Evolutionary conservation across 2,888 invertebrate species (phyloP), one percentile per base, ranked within the genome.

Genomic region (Lepas anatifera): DNA sequence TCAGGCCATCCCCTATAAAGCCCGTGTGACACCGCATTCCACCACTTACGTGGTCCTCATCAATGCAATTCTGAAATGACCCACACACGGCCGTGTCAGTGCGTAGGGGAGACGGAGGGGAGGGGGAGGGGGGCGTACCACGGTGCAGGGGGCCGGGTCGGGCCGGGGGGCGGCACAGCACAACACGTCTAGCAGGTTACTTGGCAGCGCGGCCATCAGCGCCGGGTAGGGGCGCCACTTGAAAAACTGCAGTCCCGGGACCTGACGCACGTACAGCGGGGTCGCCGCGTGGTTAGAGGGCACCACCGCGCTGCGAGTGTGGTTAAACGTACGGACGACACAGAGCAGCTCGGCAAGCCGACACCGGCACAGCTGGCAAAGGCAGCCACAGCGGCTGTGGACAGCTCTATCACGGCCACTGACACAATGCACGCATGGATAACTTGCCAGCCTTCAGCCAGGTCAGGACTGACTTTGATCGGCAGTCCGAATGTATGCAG

Each of bases 201-300:
- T 32, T 37, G 48, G 50, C 32, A 68, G 48, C 13, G 64, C 39
- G 32, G 46, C 29, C 41, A 69, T 46, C 69, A 64, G 63, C n/a
- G 66, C 69, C 41, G 64, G 64, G n/a, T 35, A 41, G 32, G 46
- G 32, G 7, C 46, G 69, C 46, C 69, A 48, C 22, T 63, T 64
- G 64, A 29, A 6, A 39, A 39, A 41, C 41, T 32, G 35, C n/a
- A 25, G 22, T 1, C 63, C 13, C 25, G 46, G n/a, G 32, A 64
- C 22, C 27, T 63, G 66, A 25, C 68, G 50, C 48, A 50, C 68
- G 37, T 46, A 52, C 52, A n/a, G 35, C 46, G 37, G 37, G 68
- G 52, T 41, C 32, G 39, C n/a, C 25, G 58, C 27, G 25, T 25
- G n/a, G 48, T 50, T 37, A 48, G 48, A 69, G 69, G 48, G 66